Conservation (phyloP, 2,888 invertebrate species). For the Venustoraphidia nigricollis region DNA sequence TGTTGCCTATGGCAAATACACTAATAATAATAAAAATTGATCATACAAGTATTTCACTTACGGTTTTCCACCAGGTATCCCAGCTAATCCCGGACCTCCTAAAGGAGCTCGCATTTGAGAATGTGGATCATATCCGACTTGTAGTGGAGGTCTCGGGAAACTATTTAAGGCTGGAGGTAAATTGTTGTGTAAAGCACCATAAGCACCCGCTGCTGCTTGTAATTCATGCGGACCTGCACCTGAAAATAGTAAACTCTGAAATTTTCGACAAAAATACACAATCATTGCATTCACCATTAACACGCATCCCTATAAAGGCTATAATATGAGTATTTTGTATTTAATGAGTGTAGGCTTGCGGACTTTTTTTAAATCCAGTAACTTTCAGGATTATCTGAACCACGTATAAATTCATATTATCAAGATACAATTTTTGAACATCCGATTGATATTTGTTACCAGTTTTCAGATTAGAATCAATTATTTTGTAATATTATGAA, state of each 20-base stretch:
- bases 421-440: too few relatives aligned
- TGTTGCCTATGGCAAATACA: too few relatives aligned
- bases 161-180: conserved; percentile 45
- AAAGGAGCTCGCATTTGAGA: conserved; percentile 49
- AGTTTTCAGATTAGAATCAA: too few relatives aligned
- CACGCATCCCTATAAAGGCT: background rate
- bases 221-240: conserved; percentile 44
- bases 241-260: conserved; percentile 16
- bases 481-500: conserved; percentile 15
- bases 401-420: too few relatives aligned
- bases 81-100: conserved; percentile 41
- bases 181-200: conserved; percentile 45
- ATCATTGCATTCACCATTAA: background rate
- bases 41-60: conserved; percentile 35
- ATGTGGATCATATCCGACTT: conserved; percentile 51
- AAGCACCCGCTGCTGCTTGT: conserved; percentile 36
- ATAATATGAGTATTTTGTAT: too few relatives aligned
- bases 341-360: too few relatives aligned
- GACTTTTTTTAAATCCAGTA: too few relatives aligned
- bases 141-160: conserved; percentile 47
- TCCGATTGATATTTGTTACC: too few relatives aligned
- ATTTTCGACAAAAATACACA: background rate
- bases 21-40: background rate
- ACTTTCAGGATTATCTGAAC: too few relatives aligned
- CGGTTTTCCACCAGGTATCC: conserved; percentile 73